Percentiles rank a stretch among this genome's conserved stretches.
Evolutionary conservation across 1,140 invertebrate species (phyloP).

Genomic region (Lepidurus couesii): DNA sequence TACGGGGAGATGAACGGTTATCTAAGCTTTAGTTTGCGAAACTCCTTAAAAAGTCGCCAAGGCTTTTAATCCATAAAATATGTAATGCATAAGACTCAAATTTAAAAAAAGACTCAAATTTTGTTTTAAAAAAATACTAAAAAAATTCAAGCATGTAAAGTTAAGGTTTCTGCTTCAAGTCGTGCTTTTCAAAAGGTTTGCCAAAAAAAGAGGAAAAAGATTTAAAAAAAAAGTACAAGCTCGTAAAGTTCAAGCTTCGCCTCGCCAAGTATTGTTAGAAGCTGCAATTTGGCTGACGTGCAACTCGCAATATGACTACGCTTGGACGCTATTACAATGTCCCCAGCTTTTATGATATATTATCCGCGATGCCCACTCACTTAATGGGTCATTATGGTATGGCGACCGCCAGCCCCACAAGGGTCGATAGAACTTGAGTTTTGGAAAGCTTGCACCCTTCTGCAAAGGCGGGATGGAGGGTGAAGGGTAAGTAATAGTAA

Average conservation of each 20-base stretch:
- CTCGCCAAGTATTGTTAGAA: background rate
- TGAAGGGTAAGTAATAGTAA: too few relatives aligned
- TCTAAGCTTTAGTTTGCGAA: too few relatives aligned
- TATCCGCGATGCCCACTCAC: background rate
- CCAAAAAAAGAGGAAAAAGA: background rate
- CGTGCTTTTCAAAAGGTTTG: background rate
- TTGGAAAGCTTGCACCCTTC: background rate
- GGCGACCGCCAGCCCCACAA: background rate
- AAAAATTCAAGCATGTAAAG: too few relatives aligned
- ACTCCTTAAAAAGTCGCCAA: too few relatives aligned
- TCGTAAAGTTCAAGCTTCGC: background rate
- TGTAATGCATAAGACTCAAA: too few relatives aligned
- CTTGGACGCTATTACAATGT: background rate
- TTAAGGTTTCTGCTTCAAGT: too few relatives aligned
- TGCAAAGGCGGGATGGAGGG: too few relatives aligned
- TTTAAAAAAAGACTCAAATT: too few relatives aligned
- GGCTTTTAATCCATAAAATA: too few relatives aligned
- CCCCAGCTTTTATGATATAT: background rate
- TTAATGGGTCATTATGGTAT: background rate
- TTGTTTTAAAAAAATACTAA: too few relatives aligned
- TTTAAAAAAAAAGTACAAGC: background rate
- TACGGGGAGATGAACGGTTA: too few relatives aligned
- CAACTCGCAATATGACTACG: conserved; percentile 1
- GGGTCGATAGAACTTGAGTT: background rate
- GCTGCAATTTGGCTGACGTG: background rate